These are phyloP conservation scores for Yponomeuta malinellus DNA, from an alignment of 2,888 invertebrate genomes.

Conservation along the genomic window DNA sequence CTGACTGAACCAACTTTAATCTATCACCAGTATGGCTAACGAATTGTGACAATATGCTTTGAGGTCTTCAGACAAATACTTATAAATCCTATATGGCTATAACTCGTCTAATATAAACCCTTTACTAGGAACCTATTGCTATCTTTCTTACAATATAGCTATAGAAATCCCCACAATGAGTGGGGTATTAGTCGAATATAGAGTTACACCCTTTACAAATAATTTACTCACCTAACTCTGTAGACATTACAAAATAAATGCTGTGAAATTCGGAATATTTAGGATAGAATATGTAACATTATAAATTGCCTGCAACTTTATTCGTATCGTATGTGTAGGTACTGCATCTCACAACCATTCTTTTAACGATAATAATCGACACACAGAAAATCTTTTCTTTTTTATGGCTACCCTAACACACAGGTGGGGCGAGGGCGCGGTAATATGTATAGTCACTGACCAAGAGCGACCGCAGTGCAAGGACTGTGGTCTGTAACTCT, in stretches of 20 bases:
- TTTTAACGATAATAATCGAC: background rate
- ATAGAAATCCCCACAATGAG: background rate
- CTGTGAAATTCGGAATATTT: conserved; percentile 5
- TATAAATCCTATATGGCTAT: background rate
- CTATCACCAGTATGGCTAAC: background rate
- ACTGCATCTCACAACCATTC: background rate
- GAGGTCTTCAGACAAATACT: background rate
- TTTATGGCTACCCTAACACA: no score
- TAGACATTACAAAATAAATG: conserved; percentile 16
- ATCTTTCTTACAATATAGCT: background rate
- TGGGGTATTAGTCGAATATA: background rate
- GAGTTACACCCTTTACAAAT: background rate
- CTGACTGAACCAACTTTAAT: background rate
- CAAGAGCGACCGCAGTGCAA: no score
- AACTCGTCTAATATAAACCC: background rate
- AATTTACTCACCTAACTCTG: conserved; percentile 15
- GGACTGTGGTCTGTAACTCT: no score
- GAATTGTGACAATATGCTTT: background rate
- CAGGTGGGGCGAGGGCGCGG: no score
- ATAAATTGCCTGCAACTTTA: background rate
- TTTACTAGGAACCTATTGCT: background rate
- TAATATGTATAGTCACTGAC: no score
- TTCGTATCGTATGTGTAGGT: background rate
- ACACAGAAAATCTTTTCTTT: background rate
- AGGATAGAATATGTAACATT: background rate